These are phyloP conservation scores for Pontoporia blainvillei DNA, from an alignment of 2,113 vertebrate genomes.

Conservation along the genomic window DNA sequence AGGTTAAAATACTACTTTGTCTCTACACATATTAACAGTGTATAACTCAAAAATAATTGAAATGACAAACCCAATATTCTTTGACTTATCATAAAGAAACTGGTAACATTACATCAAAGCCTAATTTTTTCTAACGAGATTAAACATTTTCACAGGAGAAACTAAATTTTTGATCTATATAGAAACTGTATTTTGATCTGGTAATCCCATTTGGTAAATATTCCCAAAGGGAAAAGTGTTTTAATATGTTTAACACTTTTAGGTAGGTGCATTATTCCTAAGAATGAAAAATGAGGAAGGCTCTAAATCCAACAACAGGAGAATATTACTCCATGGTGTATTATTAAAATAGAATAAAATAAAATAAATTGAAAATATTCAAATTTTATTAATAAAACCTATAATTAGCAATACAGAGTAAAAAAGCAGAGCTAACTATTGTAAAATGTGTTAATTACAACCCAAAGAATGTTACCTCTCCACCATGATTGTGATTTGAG, in stretches of 20 bases:
- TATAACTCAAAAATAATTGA: background rate
- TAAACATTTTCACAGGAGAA: background rate
- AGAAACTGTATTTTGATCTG: background rate
- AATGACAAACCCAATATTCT: background rate
- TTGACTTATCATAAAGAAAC: background rate
- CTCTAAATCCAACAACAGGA: background rate
- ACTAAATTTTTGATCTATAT: background rate
- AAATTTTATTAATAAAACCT: background rate
- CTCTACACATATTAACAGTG: background rate
- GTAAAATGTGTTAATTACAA: background rate
- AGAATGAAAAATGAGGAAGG: background rate
- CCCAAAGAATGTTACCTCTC: background rate
- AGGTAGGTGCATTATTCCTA: background rate
- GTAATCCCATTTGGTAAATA: background rate
- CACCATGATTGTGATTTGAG: background rate
- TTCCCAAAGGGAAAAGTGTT: background rate
- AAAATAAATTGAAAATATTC: background rate
- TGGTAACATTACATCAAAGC: background rate
- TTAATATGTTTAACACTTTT: background rate
- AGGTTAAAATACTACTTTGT: background rate
- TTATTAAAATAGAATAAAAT: constrained; percentile 12
- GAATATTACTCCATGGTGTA: background rate
- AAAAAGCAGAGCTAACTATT: background rate
- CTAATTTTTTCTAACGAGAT: background rate
- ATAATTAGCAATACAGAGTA: background rate